Percentiles rank a stretch among this genome's conserved stretches.
These are phyloP conservation scores for Phaethon lepturus DNA, from an alignment of 2,113 vertebrate genomes.

Conservation along the genomic window DNA sequence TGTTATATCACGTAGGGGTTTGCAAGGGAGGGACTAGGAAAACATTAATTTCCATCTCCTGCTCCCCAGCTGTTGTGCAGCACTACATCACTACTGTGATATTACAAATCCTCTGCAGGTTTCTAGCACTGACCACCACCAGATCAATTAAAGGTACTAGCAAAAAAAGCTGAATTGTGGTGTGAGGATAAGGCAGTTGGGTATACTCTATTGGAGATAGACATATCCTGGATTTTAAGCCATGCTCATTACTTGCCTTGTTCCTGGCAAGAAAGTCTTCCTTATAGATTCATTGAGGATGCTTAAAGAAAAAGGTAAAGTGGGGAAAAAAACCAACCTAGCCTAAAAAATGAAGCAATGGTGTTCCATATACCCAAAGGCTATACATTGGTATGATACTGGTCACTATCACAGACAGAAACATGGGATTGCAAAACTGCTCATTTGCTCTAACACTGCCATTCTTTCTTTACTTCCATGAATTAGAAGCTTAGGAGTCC, in stretches of 20 bases:
- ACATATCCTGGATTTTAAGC: neutral
- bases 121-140: neutral
- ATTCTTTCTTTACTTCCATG: neutral
- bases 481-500: neutral
- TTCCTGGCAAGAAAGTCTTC: neutral
- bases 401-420: neutral
- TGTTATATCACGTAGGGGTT: neutral
- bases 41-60: neutral
- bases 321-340: accelerated
- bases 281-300: neutral
- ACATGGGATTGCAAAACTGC: neutral
- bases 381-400: neutral
- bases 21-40: neutral
- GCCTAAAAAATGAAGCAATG: neutral
- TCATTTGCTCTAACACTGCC: neutral
- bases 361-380: neutral
- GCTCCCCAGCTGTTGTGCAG: neutral
- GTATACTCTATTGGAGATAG: neutral
- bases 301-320: neutral
- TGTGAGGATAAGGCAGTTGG: neutral
- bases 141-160: neutral
- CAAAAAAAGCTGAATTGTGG: neutral
- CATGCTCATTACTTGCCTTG: neutral
- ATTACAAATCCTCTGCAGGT: neutral
- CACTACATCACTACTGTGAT: neutral